A percentile compares a stretch with the other conserved stretches of the same genome.
Conservation (phyloP, 2,113 vertebrate genomes). For the Myotis lucifugus region DNA sequence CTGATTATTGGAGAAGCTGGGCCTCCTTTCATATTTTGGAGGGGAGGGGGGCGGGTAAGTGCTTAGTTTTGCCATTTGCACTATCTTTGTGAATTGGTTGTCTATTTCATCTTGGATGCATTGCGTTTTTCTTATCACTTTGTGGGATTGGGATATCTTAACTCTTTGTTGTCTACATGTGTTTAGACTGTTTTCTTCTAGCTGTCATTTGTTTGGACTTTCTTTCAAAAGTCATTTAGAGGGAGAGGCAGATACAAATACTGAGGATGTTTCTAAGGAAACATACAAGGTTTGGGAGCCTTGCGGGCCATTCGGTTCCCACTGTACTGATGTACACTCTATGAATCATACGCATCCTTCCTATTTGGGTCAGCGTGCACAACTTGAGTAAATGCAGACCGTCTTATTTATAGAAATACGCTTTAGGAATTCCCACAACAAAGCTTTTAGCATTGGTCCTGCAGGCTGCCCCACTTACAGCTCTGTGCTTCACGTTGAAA, state of each 20-base stretch:
- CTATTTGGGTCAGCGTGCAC: conserved; percentile 74
- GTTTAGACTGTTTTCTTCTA: not conserved
- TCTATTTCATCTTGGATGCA: not conserved
- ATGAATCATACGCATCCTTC: conserved; percentile 40
- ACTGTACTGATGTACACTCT: not conserved
- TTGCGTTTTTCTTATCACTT: not conserved
- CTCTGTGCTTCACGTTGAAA: not conserved
- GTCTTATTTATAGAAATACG: conserved; percentile 64
- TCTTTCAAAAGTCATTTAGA: not conserved
- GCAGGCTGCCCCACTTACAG: conserved; percentile 61
- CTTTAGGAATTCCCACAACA: conserved; percentile 71
- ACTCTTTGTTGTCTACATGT: not conserved
- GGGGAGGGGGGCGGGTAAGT: no score
- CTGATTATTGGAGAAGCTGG: not conserved
- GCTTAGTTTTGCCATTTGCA: not conserved
- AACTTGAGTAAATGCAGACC: conserved; percentile 18
- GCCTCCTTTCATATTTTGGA: not conserved
- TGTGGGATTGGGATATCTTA: not conserved
- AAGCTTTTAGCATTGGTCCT: conserved; percentile 49
- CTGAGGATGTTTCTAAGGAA: not conserved
- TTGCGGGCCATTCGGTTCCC: not conserved
- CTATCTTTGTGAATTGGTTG: not conserved
- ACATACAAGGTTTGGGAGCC: not conserved
- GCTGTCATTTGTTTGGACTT: not conserved
- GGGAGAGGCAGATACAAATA: conserved; percentile 1